Evolutionary conservation across 1,140 invertebrate species (phyloP).

Genomic region (Brachionus plicatilis): DNA sequence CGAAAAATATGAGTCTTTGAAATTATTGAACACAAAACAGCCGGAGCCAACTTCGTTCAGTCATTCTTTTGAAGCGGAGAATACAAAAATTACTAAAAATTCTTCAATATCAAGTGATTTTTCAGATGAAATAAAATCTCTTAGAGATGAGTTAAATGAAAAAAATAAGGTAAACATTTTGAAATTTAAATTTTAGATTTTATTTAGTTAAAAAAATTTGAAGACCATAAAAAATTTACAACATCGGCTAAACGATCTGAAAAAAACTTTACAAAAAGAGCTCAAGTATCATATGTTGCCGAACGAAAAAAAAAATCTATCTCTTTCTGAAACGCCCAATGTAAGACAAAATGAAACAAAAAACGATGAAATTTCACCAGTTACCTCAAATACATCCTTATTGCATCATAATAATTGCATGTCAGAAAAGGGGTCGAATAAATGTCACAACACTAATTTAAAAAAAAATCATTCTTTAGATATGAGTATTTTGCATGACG

Average conservation of each 20-base stretch:
- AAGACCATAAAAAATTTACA: slow-evolving; percentile 80
- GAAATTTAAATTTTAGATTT: no score
- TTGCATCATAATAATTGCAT: background rate
- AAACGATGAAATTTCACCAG: background rate
- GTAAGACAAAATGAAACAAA: background rate
- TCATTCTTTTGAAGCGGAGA: background rate
- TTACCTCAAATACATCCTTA: background rate
- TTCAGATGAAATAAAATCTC: background rate
- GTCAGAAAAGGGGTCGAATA: background rate
- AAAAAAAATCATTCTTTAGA: slow-evolving; percentile 38
- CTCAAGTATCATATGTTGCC: slow-evolving; percentile 50
- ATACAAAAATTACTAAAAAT: background rate
- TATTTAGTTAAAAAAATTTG: slow-evolving; percentile 45
- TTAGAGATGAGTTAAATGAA: slow-evolving; percentile 1
- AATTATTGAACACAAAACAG: background rate
- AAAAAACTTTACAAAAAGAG: slow-evolving; percentile 81
- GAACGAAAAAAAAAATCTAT: background rate
- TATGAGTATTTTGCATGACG: slow-evolving; percentile 46
- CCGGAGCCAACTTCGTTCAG: background rate
- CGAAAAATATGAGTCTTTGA: background rate
- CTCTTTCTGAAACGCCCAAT: background rate
- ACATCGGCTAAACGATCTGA: slow-evolving; percentile 76
- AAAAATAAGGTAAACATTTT: background rate
- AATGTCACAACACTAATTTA: background rate
- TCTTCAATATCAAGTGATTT: background rate